These are phyloP conservation scores for Cisticola juncidis DNA, from an alignment of 2,113 vertebrate species.

Conservation along the genomic window DNA sequence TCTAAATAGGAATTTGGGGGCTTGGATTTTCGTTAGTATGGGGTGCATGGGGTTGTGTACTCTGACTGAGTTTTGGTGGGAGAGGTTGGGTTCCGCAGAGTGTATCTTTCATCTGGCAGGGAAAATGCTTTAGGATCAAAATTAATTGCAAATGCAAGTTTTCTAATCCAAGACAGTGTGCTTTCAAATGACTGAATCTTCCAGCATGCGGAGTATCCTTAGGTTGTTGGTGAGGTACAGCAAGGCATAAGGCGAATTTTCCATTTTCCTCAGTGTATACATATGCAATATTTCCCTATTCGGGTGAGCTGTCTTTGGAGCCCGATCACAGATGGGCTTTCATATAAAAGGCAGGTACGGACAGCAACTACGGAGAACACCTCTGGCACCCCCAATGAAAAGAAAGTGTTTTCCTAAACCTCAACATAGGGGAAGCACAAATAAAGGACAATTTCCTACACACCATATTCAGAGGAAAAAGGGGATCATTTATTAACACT, in stretches of 20 bases:
- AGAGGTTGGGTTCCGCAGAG: rapidly evolving
- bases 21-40: too few species aligned
- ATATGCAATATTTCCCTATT: rapidly evolving
- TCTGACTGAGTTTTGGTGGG: too few species aligned
- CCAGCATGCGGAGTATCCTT: rapidly evolving
- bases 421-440: rapidly evolving
- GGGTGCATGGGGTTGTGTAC: rapidly evolving
- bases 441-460: rapidly evolving
- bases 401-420: rapidly evolving
- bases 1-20: rapidly evolving
- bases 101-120: neutral
- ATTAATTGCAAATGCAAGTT: rapidly evolving
- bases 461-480: rapidly evolving
- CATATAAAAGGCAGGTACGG: rapidly evolving
- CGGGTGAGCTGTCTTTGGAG: rapidly evolving
- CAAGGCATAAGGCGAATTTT: rapidly evolving
- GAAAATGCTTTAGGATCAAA: neutral
- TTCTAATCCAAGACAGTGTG: rapidly evolving
- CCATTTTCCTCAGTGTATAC: rapidly evolving
- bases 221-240: rapidly evolving
- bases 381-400: neutral
- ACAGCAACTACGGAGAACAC: rapidly evolving
- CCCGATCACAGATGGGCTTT: rapidly evolving
- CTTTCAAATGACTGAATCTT: too few species aligned
- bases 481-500: rapidly evolving